phyloP scores from a whole-genome alignment of 2,113 vertebrate genomes.

The Brachypodius melanocephalos region DNA sequence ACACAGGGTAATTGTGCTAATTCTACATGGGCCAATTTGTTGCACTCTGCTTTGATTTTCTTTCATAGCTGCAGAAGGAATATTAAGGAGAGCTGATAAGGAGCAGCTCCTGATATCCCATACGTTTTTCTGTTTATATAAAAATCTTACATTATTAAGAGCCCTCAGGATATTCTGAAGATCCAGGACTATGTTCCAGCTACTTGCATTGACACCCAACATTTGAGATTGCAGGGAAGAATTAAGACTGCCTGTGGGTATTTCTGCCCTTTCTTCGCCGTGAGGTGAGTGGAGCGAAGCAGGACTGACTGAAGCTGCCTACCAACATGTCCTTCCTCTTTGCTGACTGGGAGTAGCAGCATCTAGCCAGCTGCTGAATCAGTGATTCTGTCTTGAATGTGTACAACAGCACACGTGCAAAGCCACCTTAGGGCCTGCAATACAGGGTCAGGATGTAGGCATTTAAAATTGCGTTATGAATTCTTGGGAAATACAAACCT shows the following conservation, averaged over 20 bases:
- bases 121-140: not conserved
- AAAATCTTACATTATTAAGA: not conserved
- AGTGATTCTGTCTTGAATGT: not conserved
- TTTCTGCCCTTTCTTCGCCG: not conserved
- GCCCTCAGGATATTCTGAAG: not conserved
- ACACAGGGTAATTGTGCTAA: not conserved
- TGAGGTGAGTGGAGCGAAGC: not conserved
- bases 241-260: rapidly evolving
- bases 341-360: not conserved
- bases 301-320: not conserved
- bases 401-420: not conserved
- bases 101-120: not conserved
- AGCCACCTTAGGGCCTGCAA: not conserved
- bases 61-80: not conserved
- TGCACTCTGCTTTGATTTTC: not conserved
- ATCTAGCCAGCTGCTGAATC: not conserved
- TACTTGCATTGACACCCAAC: not conserved
- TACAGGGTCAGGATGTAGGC: not conserved
- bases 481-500: not conserved
- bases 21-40: not conserved
- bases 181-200: not conserved
- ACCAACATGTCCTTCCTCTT: not conserved
- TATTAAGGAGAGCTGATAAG: not conserved
- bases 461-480: not conserved
- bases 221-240: not conserved